Percentiles rank a stretch among this genome's conserved stretches.
phyloP scores from a whole-genome alignment of 2,113 vertebrate species.

The Salvelinus namaycush region DNA sequence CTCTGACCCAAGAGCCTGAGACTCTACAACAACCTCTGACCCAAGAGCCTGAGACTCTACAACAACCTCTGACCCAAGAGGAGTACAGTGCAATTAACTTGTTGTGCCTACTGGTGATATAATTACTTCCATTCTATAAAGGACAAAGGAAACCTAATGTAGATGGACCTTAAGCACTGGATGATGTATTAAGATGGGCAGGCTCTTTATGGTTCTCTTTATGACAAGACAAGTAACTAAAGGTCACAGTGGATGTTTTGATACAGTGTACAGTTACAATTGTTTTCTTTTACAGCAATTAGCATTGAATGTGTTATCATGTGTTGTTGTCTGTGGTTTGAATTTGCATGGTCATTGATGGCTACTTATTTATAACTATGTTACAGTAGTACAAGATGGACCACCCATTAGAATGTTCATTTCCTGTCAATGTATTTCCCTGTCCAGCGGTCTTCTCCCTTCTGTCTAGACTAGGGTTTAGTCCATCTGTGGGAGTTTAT shows the following conservation, averaged over 20 bases:
- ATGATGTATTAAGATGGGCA: background rate
- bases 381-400: background rate
- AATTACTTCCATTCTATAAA: too few species aligned
- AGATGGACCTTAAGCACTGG: background rate
- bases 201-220: too few species aligned
- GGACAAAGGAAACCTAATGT: background rate
- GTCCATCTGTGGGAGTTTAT: slow-evolving; percentile 32
- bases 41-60: too few species aligned
- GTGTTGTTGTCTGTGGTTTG: background rate
- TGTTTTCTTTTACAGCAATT: background rate
- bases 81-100: too few species aligned
- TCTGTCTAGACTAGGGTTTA: slow-evolving; percentile 1
- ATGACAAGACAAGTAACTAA: background rate
- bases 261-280: background rate
- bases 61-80: too few species aligned
- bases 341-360: background rate
- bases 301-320: background rate
- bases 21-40: too few species aligned
- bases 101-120: too few species aligned
- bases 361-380: background rate
- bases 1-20: too few species aligned
- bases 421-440: background rate
- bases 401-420: background rate
- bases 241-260: background rate
- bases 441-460: background rate